Evolutionary conservation across 1,140 invertebrate species (phyloP).

Genomic region (Sycobia sp.): DNA sequence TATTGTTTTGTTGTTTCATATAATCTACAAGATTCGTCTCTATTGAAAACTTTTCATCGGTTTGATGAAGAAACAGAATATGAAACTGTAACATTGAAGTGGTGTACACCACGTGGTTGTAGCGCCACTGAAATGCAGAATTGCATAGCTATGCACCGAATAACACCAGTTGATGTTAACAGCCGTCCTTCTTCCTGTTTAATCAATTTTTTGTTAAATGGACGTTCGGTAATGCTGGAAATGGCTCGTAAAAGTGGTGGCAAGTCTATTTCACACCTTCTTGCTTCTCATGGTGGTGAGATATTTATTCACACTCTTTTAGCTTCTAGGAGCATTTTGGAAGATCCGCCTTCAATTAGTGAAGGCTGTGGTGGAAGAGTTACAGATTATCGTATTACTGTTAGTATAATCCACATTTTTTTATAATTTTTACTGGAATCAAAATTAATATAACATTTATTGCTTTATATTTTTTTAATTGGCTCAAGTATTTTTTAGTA

Average conservation of each 20-base stretch:
- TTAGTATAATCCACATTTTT: slow-evolving; percentile 46
- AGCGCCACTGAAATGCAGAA: slow-evolving; percentile 79
- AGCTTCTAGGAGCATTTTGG: slow-evolving; percentile 83
- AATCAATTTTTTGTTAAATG: slow-evolving; percentile 94
- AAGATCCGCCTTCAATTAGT: slow-evolving; percentile 93
- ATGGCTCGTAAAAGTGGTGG: slow-evolving; percentile 85
- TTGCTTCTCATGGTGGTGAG: slow-evolving; percentile 93
- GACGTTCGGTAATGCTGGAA: slow-evolving; percentile 92
- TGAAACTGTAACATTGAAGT: slow-evolving; percentile 86
- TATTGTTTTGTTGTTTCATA: too few species aligned
- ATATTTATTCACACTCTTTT: slow-evolving; percentile 94
- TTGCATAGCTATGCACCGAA: slow-evolving; percentile 82
- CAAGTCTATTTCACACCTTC: slow-evolving; percentile 89
- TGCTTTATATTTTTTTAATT: too few species aligned
- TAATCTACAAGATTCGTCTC: slow-evolving; percentile 56
- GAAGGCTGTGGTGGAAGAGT: slow-evolving; percentile 92
- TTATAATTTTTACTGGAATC: background rate
- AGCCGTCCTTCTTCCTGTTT: slow-evolving; percentile 92
- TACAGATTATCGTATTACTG: slow-evolving; percentile 84
- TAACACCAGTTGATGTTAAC: slow-evolving; percentile 95
- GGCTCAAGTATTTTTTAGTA: too few species aligned
- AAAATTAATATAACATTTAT: too few species aligned
- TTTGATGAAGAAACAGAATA: slow-evolving; percentile 71
- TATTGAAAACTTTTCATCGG: slow-evolving; percentile 55
- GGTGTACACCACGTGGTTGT: slow-evolving; percentile 91